These are phyloP conservation scores for Chiropotes sagulatus DNA, from an alignment of 2,797 vertebrate genomes.

Conservation along the genomic window DNA sequence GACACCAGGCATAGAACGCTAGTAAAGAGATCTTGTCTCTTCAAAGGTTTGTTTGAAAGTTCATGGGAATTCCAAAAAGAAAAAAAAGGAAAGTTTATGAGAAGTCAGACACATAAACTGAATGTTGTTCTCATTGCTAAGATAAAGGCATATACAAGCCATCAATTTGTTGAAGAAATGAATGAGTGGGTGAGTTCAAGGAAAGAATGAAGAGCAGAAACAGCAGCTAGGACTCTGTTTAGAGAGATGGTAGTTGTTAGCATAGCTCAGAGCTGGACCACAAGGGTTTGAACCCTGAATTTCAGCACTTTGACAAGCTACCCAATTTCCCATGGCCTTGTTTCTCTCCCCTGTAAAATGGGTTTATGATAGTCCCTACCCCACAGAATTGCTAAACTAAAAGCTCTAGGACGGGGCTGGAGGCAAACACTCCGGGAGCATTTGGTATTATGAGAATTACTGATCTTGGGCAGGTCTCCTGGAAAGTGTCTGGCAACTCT, in stretches of 20 bases:
- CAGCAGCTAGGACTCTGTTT: neutral
- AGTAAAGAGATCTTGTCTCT: neutral
- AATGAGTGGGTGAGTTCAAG: neutral
- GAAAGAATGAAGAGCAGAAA: neutral
- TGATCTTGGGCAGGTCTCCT: neutral
- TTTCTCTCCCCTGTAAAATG: neutral
- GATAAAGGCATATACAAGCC: neutral
- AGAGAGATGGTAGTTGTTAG: neutral
- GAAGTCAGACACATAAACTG: neutral
- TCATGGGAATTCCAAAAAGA: neutral
- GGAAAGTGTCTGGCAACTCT: neutral
- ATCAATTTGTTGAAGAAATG: neutral
- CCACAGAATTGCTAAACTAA: neutral
- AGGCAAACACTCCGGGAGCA: neutral
- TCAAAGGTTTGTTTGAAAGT: neutral
- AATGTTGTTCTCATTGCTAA: neutral
- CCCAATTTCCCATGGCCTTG: neutral
- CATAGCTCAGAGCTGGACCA: neutral
- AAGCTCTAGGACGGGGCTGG: neutral
- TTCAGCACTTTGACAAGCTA: neutral
- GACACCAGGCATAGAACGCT: neutral
- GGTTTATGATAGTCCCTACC: neutral
- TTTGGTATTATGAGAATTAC: neutral
- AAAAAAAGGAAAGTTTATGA: neutral
- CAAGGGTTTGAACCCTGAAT: neutral